These are phyloP conservation scores for Patella caerulea DNA, from an alignment of 2,888 invertebrate species.

Conservation along the genomic window DNA sequence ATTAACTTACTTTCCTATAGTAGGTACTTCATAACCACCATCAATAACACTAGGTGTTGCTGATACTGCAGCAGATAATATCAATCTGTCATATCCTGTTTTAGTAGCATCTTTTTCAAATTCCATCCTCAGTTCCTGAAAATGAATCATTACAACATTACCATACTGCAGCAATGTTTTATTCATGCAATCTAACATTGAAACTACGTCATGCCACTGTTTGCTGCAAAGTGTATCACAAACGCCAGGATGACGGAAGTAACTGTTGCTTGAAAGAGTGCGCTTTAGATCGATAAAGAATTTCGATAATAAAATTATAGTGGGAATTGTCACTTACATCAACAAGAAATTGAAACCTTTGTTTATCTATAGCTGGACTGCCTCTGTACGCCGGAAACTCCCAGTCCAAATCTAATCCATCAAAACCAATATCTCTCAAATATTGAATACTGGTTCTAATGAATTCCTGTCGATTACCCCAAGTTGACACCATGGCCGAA, in stretches of 20 bases:
- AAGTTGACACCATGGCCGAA: slow-evolving; percentile 19
- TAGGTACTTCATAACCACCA: slow-evolving; percentile 37
- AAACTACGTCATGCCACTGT: too few relatives aligned
- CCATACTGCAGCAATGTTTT: too few relatives aligned
- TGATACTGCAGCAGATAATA: slow-evolving; percentile 49
- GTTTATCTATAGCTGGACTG: slow-evolving; percentile 61
- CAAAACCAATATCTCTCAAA: slow-evolving; percentile 76
- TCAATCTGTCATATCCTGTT: slow-evolving; percentile 28
- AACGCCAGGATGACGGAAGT: too few relatives aligned
- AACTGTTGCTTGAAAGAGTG: too few relatives aligned
- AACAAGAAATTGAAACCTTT: slow-evolving; percentile 53
- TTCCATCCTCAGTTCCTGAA: slow-evolving; percentile 50
- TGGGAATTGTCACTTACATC: slow-evolving; percentile 34
- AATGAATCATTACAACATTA: too few relatives aligned
- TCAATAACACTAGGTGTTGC: slow-evolving; percentile 53
- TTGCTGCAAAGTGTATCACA: too few relatives aligned
- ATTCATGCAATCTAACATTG: too few relatives aligned
- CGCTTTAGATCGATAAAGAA: too few relatives aligned
- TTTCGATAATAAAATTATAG: too few relatives aligned
- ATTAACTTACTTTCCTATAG: not conserved
- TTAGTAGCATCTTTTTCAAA: slow-evolving; percentile 49
- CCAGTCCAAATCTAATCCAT: slow-evolving; percentile 93
- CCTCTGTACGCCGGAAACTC: slow-evolving; percentile 80
- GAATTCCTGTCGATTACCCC: slow-evolving; percentile 21
- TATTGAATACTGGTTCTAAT: slow-evolving; percentile 29